Base-by-base conservation (phyloP, 1,140 invertebrate genomes). In the Telenomus remus region DNA sequence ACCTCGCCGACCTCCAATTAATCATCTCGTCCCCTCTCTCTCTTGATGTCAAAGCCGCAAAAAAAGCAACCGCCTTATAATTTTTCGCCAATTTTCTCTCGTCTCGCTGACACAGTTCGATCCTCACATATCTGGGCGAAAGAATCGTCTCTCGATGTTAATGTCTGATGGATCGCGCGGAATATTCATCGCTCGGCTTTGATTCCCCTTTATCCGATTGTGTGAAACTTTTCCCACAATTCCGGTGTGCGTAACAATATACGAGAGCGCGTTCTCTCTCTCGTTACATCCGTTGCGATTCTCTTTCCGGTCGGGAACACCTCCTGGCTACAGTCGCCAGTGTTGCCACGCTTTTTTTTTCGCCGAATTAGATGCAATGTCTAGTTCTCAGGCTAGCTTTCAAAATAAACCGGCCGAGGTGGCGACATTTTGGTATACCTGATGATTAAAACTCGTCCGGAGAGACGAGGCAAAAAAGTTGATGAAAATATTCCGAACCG, bases 221-320 rank as follows among this genome's bases (percentile, higher is more conserved):
- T 66, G 55, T 66, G 55, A 59, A 76, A 61, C 60, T 70, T 70
- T 76, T 76, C 73, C 61, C 73, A 70, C 66, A 76, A 76, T 76
- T 71, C 66, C 73, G 73, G 73, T 66, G 66, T 57, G 42, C 33
- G 48, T 59, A 66, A 76, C 61, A 68, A 64, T 71, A 68, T 44
- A 55, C 61, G n/a, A n/a, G 34, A 49, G 51, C 66, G 65, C 50
- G 74, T 68, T 71, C 74, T 68, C 64, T 75, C 64, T n/a, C n/a
- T n/a, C n/a, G n/a, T n/a, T n/a, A 71, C 74, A 71, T 76, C 74
- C 74, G 71, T 61, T 49, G 47, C 42, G 63, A 57, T 47, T 55
- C 66, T 42, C 66, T 76, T 76, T 76, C 73, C 73, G 66, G 73
- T 48, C 16, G 6, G 60, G 42, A 12, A 43, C 54, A 51, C 53